Base-by-base conservation (phyloP, 2,113 vertebrate genomes). In the Dicerorhinus sumatrensis region DNA sequence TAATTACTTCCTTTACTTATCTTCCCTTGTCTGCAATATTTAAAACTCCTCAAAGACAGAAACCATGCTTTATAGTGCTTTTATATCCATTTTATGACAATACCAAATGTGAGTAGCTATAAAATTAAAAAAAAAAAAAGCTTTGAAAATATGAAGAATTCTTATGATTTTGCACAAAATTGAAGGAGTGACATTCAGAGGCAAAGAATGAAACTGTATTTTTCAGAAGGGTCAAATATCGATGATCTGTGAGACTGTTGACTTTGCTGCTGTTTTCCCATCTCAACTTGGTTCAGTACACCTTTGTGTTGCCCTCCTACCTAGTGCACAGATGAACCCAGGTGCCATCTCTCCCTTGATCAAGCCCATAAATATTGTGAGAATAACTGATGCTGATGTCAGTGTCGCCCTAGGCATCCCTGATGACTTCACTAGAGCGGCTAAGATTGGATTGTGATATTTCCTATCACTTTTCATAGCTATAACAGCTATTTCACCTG, bases 241-340 rank as follows among this genome's bases (percentile, higher is more conserved):
- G 0, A 4, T 14, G 2, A 3, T 72, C 42, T 63, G 8, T 5
- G 31, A 84, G 62, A 3, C 1, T 10, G 36, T 3, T 12, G 56
- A n/a, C 23, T 36, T 33, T 6, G 12, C 23, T 27, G 5, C 10
- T n/a, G 2, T 29, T 46, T 62, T 10, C 20, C 13, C 1, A 11
- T 23, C 51, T 79, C 23, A 1, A 17, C 42, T 27, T 51, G 1
- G 3, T 10, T 18, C 17, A 29, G 4, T 31, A n/a, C 9, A n/a
- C 2, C 13, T 95, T 7, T 23, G 17, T 16, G 3, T 18, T 12
- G 25, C 16, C 29, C 12, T 51, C 33, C 11, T 4, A 6, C 21
- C 2, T 17, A 29, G 1, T 0, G 1, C 2, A 5, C 1, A 21
- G 33, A 20, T 54, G 9, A 77, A 58, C 51, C 17, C 3, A 27